Evolutionary conservation across 2,797 vertebrate genomes (phyloP).

Genomic region (Sarcoramphus papa): DNA sequence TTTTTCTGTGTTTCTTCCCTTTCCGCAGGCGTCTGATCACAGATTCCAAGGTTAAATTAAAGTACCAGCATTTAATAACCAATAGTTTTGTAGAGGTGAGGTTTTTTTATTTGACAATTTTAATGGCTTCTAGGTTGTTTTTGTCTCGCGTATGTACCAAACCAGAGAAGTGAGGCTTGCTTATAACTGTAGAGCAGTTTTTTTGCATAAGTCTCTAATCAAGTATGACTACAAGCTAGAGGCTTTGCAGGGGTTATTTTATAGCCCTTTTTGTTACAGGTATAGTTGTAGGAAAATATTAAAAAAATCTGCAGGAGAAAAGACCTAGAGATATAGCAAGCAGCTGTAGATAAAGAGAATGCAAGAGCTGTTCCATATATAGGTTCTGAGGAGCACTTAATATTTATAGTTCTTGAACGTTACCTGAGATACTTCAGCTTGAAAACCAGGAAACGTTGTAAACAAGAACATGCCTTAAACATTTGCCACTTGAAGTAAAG

Average conservation of each 20-base stretch:
- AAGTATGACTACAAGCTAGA: not conserved
- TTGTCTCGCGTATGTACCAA: not conserved
- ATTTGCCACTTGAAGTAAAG: not conserved
- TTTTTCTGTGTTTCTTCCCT: constrained; percentile 41
- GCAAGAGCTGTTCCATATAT: not conserved
- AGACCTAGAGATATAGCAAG: not conserved
- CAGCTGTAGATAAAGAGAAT: not conserved
- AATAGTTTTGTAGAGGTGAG: constrained; percentile 99
- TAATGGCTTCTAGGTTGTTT: not conserved
- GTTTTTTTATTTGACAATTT: not conserved
- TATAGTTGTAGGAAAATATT: not conserved
- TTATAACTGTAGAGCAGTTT: not conserved
- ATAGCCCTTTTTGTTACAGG: not conserved
- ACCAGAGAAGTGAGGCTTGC: not conserved
- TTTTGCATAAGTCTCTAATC: not conserved
- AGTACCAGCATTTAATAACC: constrained; percentile 99
- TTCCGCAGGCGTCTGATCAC: constrained; percentile 94
- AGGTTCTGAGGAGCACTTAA: not conserved
- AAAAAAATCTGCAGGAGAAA: not conserved
- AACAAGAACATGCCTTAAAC: not conserved
- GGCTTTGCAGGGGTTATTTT: not conserved
- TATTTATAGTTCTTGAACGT: not conserved
- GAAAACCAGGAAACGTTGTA: not conserved
- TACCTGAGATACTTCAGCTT: not conserved
- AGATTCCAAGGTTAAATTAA: constrained; percentile 99